phyloP scores from a whole-genome alignment of 1,140 invertebrate genomes.

The Microplitis mediator region DNA sequence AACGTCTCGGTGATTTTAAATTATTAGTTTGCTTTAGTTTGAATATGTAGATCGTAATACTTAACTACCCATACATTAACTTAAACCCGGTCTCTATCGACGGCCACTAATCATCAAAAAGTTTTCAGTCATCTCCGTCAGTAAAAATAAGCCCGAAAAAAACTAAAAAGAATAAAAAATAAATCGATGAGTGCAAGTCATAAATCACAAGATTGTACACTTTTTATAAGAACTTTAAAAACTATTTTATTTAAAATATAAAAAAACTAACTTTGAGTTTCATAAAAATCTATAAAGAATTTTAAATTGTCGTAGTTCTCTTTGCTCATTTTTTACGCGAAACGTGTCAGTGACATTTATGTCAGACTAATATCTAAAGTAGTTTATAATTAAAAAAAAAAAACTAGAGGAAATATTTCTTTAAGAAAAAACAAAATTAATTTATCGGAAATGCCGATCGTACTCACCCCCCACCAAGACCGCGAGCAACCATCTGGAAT shows the following conservation, averaged over 20 bases:
- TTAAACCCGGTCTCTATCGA: not conserved
- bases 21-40: not conserved
- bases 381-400: no score
- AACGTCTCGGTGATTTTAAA: not conserved
- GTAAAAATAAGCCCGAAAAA: not conserved
- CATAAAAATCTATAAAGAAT: not conserved
- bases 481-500: not conserved
- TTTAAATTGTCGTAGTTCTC: not conserved
- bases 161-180: not conserved
- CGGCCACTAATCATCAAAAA: constrained; percentile 17
- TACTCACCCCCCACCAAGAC: not conserved
- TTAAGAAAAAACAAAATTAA: not conserved
- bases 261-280: not conserved
- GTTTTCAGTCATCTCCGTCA: not conserved
- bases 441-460: not conserved
- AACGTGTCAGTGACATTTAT: no score
- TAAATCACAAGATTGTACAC: constrained; percentile 14
- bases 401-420: no score
- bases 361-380: no score
- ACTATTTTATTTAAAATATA: not conserved
- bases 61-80: not conserved
- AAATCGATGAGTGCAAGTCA: constrained; percentile 16
- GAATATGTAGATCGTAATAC: not conserved
- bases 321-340: not conserved
- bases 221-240: not conserved